A percentile compares a stretch with the other conserved stretches of the same genome.
Conservation (phyloP, 2,113 vertebrate genomes). For the Phalacrocorax aristotelis region DNA sequence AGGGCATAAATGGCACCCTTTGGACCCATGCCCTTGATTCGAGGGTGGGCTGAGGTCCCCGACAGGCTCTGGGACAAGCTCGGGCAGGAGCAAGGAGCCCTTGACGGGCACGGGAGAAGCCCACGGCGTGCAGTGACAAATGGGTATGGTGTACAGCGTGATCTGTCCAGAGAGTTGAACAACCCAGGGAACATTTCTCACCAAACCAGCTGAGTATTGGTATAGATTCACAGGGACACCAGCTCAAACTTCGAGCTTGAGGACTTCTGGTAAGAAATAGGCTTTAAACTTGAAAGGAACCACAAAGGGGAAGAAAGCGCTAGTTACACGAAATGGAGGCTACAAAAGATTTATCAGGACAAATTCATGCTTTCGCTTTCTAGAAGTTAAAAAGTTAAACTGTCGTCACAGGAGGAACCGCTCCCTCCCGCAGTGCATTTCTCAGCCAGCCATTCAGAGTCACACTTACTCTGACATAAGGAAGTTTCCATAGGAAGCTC, state of each 20-base stretch:
- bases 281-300: not conserved
- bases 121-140: accelerated
- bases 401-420: accelerated
- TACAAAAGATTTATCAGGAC: not conserved
- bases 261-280: not conserved
- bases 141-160: accelerated
- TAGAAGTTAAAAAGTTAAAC: not conserved
- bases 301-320: too few species aligned
- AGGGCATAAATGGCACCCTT: not conserved
- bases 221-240: not conserved
- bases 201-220: not conserved
- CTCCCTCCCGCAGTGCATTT: not conserved
- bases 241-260: not conserved
- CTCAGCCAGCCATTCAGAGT: not conserved
- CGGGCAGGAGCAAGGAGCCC: not conserved
- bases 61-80: not conserved
- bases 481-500: not conserved
- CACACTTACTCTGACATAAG: accelerated
- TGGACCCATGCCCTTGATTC: not conserved
- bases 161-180: not conserved
- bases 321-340: not conserved
- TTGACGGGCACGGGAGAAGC: not conserved
- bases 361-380: not conserved
- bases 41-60: not conserved
- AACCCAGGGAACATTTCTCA: not conserved